Conservation (phyloP, 2,888 invertebrate genomes). For the Rutpela maculata region DNA sequence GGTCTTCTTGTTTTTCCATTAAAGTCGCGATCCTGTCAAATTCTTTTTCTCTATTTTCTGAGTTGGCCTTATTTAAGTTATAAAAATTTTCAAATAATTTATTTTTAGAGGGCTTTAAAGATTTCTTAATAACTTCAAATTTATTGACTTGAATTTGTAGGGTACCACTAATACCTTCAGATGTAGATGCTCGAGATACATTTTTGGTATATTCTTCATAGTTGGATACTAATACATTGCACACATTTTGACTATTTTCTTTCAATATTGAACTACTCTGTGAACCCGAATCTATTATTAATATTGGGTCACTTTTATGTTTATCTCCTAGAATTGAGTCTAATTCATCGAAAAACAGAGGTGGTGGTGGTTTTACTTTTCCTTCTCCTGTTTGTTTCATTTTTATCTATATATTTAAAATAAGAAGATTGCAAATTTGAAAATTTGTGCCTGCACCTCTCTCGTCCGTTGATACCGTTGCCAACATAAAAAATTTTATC, state of each 20-base stretch:
- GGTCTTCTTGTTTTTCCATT: not conserved
- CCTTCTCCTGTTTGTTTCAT: slow-evolving; percentile 6
- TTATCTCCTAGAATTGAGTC: slow-evolving; percentile 5
- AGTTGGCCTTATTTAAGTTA: not conserved
- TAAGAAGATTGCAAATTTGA: slow-evolving; percentile 6
- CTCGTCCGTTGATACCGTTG: not conserved
- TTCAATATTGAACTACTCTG: not conserved
- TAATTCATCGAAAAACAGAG: slow-evolving; percentile 2
- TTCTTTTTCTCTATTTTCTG: not conserved
- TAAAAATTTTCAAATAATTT: not conserved
- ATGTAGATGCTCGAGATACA: too few relatives aligned
- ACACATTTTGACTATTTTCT: slow-evolving; percentile 1
- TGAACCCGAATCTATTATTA: slow-evolving; percentile 8
- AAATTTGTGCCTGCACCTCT: not conserved
- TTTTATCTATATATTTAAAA: not conserved
- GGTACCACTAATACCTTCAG: too few relatives aligned
- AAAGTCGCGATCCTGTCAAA: not conserved
- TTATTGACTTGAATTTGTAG: too few relatives aligned
- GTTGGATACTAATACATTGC: not conserved
- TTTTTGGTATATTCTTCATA: not conserved
- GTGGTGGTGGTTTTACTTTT: not conserved
- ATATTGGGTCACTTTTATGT: not conserved
- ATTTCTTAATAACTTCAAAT: too few relatives aligned
- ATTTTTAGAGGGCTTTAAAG: too few relatives aligned
- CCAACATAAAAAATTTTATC: not conserved